Evolutionary conservation across 2,888 invertebrate species (phyloP), one percentile per base, ranked within the genome.

Genomic region (Tetheella fluctuosa): DNA sequence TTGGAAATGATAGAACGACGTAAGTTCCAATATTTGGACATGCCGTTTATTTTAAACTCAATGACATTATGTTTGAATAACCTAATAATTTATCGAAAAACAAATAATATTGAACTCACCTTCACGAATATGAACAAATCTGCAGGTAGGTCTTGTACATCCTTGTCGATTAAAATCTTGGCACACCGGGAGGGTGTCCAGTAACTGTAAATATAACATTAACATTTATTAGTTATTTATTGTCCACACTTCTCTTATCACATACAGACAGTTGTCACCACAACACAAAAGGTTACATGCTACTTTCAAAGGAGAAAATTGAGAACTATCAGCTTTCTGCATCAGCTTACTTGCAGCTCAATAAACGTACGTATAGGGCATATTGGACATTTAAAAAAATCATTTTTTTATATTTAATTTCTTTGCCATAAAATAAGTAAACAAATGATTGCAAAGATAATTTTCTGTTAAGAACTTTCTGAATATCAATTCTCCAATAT

Each of bases 171-270:
- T 99, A 98, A 98, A 98, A 98, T 98, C 99, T 97, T 97, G 98
- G 98, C 97, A 99, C 97, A 98, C 98, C 97, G 97, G 98, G 98
- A 98, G 98, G 98, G 97, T 99, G 98, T 98, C 98, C 98, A 98
- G 98, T 97, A 98, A 98, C 98, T 99, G 97, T 86, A 97, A 96
- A 88, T 79, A 89, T 84, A 87, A 73, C 83, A 79, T 77, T 73
- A 64, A 61, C 61, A 62, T 64, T 68, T 65, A 85, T 90, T 81
- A 90, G 83, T 84, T 34, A 81, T 81, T 71, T 74, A 73, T 75
- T 76, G 78, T 75, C 70, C 69, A 76, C 63, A 59, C 61, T 59
- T 62, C 66, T 71, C 39, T 70, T 68, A 66, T 71, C 61, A 70
- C 77, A 83, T 77, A 78, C 83, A 80, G 71, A 81, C 84, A 80